Base-by-base conservation (phyloP, 2,113 vertebrate genomes). In the Semicossyphus pulcher region DNA sequence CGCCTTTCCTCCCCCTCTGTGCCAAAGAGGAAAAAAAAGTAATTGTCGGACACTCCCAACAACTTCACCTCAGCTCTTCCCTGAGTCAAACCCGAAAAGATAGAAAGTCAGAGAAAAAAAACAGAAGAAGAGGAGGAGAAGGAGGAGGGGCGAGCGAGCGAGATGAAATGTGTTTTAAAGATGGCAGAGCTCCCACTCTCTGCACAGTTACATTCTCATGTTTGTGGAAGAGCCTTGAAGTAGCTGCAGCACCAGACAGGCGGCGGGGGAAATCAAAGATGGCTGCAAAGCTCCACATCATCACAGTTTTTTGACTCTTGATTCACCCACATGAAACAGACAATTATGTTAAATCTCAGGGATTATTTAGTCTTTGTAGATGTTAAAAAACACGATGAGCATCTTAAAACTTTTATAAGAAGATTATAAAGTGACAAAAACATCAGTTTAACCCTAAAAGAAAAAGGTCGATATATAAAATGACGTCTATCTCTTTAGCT, bases 211-310 rank as follows among this genome's bases (percentile, higher is more conserved):
- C 80, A 72, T 78, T 85, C 75, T 72, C 85, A 81, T 89, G 88
- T 87, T 89, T 80, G 65, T 59, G 26, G 85, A 81, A 52, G 69
- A 78, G 78, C 42, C 80, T 26, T 61, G 66, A 80, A 71, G 74
- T 45, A 69, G 73, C 78, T 69, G 68, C 23, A 65, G 63, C 45
- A 80, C 23, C 61, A 88, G 80, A 84, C 68, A 63, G 80, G 77
- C 76, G 54, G 78, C 21, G 65, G 53, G 76, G 60, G 64, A 68
- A 85, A 85, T 76, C 74, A 81, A 89, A 87, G 83, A 91, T 89
- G 87, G 89, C 88, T 76, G 73, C 83, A 26, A 81, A 82, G 86
- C 83, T 90, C 90, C 91, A 90, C 89, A 90, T 91, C 86, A 91
- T 85, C 91, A 86, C 41, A 42, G 36, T 66, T 69, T 78, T 70